Percentiles rank a stretch among this genome's conserved stretches.
phyloP scores from a whole-genome alignment of 2,888 invertebrate genomes.

The Cremastinae sp. region DNA sequence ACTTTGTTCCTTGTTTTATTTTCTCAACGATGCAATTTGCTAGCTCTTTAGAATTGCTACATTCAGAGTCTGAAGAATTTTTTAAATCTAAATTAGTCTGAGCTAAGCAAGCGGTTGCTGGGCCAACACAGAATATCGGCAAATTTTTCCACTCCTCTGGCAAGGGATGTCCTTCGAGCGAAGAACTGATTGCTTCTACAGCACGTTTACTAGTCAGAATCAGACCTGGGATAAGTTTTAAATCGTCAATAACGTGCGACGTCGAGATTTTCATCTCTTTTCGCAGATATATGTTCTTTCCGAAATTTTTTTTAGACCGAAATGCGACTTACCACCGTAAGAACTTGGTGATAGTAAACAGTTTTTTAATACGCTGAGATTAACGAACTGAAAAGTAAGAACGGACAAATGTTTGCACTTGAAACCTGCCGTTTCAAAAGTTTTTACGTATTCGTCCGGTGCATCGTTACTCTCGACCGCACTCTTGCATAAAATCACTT shows the following conservation, averaged over 20 bases:
- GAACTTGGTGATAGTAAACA: constrained; percentile 65
- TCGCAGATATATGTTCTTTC: no score
- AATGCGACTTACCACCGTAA: constrained; percentile 75
- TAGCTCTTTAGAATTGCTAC: constrained; percentile 76
- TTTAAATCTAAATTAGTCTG: constrained; percentile 67
- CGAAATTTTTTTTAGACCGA: no score
- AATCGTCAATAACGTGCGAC: neutral
- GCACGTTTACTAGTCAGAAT: constrained; percentile 77
- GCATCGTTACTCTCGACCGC: constrained; percentile 68
- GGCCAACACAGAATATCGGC: constrained; percentile 75
- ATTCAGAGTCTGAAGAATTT: constrained; percentile 70
- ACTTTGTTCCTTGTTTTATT: constrained; percentile 55
- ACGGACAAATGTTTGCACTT: constrained; percentile 70
- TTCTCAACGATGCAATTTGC: constrained; percentile 68
- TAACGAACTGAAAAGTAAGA: constrained; percentile 73
- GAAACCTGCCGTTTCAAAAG: constrained; percentile 71
- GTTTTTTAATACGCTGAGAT: constrained; percentile 66
- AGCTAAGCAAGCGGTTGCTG: constrained; percentile 72
- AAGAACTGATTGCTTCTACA: constrained; percentile 71
- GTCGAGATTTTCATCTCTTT: no score
- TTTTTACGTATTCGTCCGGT: constrained; percentile 68
- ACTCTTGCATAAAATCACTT: constrained; percentile 74
- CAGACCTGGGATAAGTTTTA: constrained; percentile 68
- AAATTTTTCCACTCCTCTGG: constrained; percentile 69
- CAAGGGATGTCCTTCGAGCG: constrained; percentile 56